A percentile compares a stretch with the other conserved stretches of the same genome.
Evolutionary conservation across 2,888 invertebrate species (phyloP).

Genomic region (Lepidochitona cinerea): DNA sequence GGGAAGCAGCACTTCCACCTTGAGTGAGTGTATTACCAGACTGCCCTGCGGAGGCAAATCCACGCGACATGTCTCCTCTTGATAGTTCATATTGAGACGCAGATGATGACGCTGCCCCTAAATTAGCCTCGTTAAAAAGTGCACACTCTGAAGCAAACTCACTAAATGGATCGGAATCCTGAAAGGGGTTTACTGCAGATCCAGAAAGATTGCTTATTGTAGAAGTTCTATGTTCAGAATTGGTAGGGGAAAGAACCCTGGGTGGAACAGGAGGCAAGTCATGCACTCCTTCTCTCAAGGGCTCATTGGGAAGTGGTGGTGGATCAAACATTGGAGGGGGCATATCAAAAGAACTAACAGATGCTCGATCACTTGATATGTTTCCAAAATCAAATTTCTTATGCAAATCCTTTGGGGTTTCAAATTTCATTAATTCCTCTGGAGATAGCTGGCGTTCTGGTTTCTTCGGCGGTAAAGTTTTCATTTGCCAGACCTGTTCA

Average conservation of each 20-base stretch:
- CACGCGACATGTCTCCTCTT: neutral
- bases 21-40: neutral
- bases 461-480: constrained; percentile 1
- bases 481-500: constrained; percentile 1
- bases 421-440: constrained; percentile 1
- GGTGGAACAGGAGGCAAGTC: constrained; percentile 1
- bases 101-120: neutral
- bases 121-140: neutral
- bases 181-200: constrained; percentile 19
- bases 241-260: neutral
- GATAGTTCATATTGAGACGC: neutral
- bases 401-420: neutral
- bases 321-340: constrained; percentile 6
- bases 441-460: constrained; percentile 2
- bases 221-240: neutral
- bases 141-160: constrained; percentile 33
- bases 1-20: neutral
- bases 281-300: neutral
- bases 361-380: neutral
- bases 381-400: neutral
- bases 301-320: neutral
- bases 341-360: neutral
- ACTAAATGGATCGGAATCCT: constrained; percentile 33
- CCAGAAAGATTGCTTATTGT: neutral
- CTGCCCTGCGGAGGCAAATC: constrained; percentile 2